Percentiles rank a stretch among this genome's conserved stretches.
Evolutionary conservation across 92 coral and sea anemone species (phyloP).

Genomic region (Desmophyllum pertusum): DNA sequence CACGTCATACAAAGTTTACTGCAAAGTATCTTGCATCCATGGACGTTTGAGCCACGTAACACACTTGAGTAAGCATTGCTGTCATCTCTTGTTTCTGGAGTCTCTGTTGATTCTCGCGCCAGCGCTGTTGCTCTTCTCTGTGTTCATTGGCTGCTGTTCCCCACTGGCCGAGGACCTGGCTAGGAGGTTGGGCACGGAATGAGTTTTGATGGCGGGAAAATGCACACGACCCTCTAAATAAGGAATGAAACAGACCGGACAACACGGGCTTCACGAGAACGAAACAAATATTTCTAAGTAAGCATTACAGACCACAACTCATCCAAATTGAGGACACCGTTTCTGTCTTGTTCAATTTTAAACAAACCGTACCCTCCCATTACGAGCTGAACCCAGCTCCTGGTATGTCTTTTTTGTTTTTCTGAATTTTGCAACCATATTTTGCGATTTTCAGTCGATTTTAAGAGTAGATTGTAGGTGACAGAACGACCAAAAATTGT

Average conservation of each 20-base stretch:
- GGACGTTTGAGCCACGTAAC: background rate
- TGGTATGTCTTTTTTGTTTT: too few species aligned
- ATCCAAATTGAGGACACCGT: too few species aligned
- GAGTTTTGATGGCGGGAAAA: slow-evolving; percentile 96
- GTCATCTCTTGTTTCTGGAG: slow-evolving; percentile 64
- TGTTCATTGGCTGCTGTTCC: slow-evolving; percentile 50
- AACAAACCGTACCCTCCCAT: too few species aligned
- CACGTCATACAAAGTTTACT: background rate
- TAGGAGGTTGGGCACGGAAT: slow-evolving; percentile 99
- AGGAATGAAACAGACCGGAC: slow-evolving; percentile 42
- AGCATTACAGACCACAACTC: too few species aligned
- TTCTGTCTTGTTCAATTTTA: too few species aligned
- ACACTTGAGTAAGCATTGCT: background rate
- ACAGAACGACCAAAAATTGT: too few species aligned
- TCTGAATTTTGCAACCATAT: too few species aligned
- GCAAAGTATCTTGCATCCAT: background rate
- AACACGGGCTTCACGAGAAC: slow-evolving; percentile 22
- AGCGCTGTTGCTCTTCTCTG: slow-evolving; percentile 97
- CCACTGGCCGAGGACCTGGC: slow-evolving; percentile 82
- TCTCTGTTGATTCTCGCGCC: slow-evolving; percentile 92
- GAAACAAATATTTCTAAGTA: too few species aligned
- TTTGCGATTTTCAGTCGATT: too few species aligned
- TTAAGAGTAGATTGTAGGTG: too few species aligned
- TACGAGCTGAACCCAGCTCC: too few species aligned
- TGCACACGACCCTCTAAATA: slow-evolving; percentile 72